Base-by-base conservation (phyloP, 2,888 invertebrate genomes). In the Drosophila suboccidentalis region DNA sequence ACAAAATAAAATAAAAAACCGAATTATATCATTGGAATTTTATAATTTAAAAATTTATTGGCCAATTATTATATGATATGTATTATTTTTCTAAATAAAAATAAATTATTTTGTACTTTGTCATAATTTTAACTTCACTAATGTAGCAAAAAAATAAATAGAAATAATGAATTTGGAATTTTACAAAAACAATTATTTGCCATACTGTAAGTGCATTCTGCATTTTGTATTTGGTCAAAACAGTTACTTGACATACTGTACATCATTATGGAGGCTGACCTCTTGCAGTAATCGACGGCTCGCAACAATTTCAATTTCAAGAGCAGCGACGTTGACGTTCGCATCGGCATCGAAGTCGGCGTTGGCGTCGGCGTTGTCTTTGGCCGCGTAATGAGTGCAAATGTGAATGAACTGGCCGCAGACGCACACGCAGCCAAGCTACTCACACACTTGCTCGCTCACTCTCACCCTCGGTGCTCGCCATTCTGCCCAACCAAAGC, bases 321-420 rank as follows among this genome's bases (percentile, higher is more conserved):
- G 75, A 78, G 71, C 68, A 71, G 70, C 60, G 62, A 34, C 65
- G 68, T 64, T 41, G 15, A 15, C 58, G 65, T 6, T 38, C 34
- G 34, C 34, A 36, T 60, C 51, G 63, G 46, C 66, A 59, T 75
- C 58, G 57, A 59, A 64, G 54, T 71, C 8, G n/a, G 0, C 36
- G 13, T 11, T 4, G 34, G 3, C 53, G 66, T 43, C 22, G 60
- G 61, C 68, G 61, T 71, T 62, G 74, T 53, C 71, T 66, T 73
- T 86, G 87, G 78, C 80, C 85, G 82, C 68, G 81, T 86, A 90
- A 90, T 90, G 89, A 91, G 90, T 90, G 88, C 90, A 90, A 89
- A 90, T 82, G 90, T 90, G 90, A 90, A 90, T 90, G 90, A 91
- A 90, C 90, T 90, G 82, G 75, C 78, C 79, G 73, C 82, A 87